A percentile compares a stretch with the other conserved stretches of the same genome.
Evolutionary conservation across 2,113 vertebrate genomes (phyloP).

Genomic region (Ovis aries): DNA sequence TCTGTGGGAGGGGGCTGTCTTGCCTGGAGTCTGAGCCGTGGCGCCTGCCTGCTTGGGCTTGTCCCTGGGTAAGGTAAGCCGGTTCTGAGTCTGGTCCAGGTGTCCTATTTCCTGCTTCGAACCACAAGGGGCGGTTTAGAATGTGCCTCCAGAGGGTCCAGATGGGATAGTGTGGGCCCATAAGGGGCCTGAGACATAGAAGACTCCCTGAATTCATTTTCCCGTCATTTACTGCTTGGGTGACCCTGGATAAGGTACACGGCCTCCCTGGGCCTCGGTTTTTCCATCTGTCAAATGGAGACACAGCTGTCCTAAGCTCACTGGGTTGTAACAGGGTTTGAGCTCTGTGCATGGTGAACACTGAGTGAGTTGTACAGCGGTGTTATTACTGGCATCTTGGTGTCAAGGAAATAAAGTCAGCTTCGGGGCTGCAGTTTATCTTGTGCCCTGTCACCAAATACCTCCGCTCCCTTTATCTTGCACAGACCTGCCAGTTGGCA

Average conservation of each 20-base stretch:
- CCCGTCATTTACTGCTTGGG: neutral
- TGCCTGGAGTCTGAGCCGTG: neutral
- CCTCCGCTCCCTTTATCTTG: neutral
- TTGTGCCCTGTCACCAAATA: neutral
- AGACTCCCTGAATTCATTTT: neutral
- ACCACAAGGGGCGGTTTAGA: neutral
- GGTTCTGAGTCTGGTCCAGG: neutral
- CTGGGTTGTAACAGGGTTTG: neutral
- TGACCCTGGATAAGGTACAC: neutral
- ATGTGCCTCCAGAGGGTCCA: neutral
- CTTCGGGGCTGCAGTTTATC: neutral
- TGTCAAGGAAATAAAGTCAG: neutral
- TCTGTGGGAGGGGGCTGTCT: neutral
- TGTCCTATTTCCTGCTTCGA: neutral
- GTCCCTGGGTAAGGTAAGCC: rapidly evolving
- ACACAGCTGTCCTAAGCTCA: rapidly evolving
- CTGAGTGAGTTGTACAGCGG: neutral
- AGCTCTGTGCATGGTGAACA: neutral
- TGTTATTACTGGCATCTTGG: neutral
- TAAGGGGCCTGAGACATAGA: neutral
- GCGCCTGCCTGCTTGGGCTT: rapidly evolving
- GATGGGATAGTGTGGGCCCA: neutral
- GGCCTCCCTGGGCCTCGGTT: neutral
- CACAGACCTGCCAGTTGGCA: neutral
- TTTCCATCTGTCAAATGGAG: neutral